Evolutionary conservation across 30 jellyfish, hydroid and myxozoan genomes (phyloP).

Genomic region (Pelagia noctiluca): DNA sequence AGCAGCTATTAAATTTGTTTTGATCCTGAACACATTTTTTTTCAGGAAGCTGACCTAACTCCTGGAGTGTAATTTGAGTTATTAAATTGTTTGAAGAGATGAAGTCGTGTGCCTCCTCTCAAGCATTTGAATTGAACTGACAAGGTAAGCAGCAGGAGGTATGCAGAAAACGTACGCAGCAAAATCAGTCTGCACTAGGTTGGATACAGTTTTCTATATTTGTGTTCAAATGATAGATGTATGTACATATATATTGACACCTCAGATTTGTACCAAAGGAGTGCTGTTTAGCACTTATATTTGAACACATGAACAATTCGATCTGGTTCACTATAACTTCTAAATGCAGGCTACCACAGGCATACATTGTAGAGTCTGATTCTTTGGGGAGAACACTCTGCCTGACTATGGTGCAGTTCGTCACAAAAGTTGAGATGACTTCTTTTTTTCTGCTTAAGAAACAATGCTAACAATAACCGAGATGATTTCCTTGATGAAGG

Average conservation of each 20-base stretch:
- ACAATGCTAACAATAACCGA: no score
- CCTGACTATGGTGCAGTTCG: no score
- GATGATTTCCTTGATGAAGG: no score
- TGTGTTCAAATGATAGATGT: background rate
- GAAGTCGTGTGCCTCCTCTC: background rate
- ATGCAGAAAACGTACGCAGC: background rate
- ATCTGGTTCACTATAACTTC: no score
- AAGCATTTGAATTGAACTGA: constrained; percentile 2
- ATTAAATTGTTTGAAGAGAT: background rate
- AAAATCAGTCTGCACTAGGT: background rate
- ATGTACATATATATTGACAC: constrained; percentile 5
- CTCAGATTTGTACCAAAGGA: background rate
- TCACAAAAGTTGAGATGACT: no score
- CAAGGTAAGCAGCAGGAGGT: background rate
- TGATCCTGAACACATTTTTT: background rate
- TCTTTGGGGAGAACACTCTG: no score
- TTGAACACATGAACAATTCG: no score
- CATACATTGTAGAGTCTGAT: no score
- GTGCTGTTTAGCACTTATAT: no score
- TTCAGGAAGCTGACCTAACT: constrained; percentile 3
- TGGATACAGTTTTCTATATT: background rate
- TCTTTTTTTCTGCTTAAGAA: no score
- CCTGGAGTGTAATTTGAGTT: constrained; percentile 5
- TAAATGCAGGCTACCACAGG: no score
- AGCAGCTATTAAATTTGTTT: background rate